These are phyloP conservation scores for Aptenodytes forsteri DNA, from an alignment of 2,113 vertebrate genomes.

Conservation along the genomic window DNA sequence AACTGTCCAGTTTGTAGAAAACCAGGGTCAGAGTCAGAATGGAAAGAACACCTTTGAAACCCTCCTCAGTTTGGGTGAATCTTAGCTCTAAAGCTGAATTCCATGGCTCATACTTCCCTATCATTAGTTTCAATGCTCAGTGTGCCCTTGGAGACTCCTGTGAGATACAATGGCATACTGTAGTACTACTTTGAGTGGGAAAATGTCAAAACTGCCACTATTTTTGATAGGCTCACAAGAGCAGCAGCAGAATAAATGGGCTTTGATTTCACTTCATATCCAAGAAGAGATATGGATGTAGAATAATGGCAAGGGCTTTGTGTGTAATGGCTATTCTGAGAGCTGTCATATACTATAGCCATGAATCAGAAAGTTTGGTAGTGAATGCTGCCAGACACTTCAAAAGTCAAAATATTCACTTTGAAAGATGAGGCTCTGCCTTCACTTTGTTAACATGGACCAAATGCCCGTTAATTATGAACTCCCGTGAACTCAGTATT, in stretches of 20 bases:
- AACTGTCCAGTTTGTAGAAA: background rate
- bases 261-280: slow-evolving; percentile 39
- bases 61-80: background rate
- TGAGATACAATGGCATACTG: background rate
- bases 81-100: background rate
- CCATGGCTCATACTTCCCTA: background rate
- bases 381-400: background rate
- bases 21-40: background rate
- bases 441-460: background rate
- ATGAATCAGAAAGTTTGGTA: background rate
- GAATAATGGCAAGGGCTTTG: slow-evolving; percentile 21
- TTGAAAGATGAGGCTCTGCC: background rate
- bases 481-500: background rate
- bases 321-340: background rate
- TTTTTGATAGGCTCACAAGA: slow-evolving; percentile 35
- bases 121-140: background rate
- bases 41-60: background rate
- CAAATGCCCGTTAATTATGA: background rate
- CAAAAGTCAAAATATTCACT: background rate
- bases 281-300: slow-evolving; percentile 1
- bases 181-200: background rate
- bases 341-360: background rate
- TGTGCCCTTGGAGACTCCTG: slow-evolving; percentile 7
- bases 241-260: slow-evolving; percentile 10
- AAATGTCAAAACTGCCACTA: slow-evolving; percentile 48